phyloP scores from a whole-genome alignment of 2,888 invertebrate genomes.

The Megalurothrips usitatus region DNA sequence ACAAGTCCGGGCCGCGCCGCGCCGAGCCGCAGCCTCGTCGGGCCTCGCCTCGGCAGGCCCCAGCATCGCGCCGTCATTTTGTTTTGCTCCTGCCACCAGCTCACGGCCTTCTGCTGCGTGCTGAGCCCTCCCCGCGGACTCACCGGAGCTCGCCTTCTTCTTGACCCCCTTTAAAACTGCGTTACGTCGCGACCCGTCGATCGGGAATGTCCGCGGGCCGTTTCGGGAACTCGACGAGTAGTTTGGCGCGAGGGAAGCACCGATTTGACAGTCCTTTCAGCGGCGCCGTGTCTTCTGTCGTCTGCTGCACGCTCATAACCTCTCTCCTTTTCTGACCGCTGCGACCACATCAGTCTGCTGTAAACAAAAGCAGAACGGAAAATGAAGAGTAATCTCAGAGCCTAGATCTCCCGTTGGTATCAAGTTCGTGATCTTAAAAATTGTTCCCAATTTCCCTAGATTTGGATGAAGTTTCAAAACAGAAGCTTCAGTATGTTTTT shows the following conservation, averaged over 20 bases:
- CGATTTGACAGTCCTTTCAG: background rate
- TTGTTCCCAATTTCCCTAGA: background rate
- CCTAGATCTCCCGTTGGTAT: constrained; percentile 9
- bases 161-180: too few relatives aligned
- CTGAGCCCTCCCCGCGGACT: too few relatives aligned
- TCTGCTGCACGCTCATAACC: background rate
- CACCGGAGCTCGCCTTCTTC: too few relatives aligned
- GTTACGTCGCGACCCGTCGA: too few relatives aligned
- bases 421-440: background rate
- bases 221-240: too few relatives aligned
- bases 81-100: background rate
- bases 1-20: background rate
- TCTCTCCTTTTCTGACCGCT: background rate
- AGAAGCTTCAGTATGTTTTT: background rate
- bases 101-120: background rate
- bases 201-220: too few relatives aligned
- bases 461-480: too few relatives aligned
- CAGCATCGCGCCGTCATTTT: constrained; percentile 13
- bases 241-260: too few relatives aligned
- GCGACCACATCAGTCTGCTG: constrained; percentile 13
- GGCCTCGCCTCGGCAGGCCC: background rate
- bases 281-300: background rate
- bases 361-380: constrained; percentile 26
- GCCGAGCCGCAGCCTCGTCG: too few relatives aligned
- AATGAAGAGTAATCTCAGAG: constrained; percentile 14